Evolutionary conservation across 2,888 invertebrate genomes (phyloP), one percentile per base, ranked within the genome.

Genomic region (Agriotes lineatus): DNA sequence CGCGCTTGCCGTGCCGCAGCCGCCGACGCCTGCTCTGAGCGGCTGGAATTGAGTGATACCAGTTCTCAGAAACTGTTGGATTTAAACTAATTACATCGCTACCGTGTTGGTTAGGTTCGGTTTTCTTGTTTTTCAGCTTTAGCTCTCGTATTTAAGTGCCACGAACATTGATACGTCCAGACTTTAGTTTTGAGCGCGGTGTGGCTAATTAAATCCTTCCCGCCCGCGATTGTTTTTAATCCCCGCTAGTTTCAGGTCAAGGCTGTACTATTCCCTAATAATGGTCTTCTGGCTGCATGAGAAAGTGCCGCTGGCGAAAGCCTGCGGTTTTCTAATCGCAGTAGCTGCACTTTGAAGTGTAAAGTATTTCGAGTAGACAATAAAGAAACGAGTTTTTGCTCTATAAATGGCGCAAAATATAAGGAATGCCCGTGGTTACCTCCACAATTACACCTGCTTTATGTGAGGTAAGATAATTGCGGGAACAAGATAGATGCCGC

Each of bases 61-160:
- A 70, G 67, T 75, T 75, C 72, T 72, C 59, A 69, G 73, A 74
- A 75, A 73, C 68, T 68, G 70, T 75, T 68, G 70, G 73, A 73
- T 75, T 75, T 74, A 75, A 75, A 75, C 75, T 75, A 75, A 75
- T 75, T 75, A 75, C 70, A 61, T 58, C 30, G 74, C 75, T 75
- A 75, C 75, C 69, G 75, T 74, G 67, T 69, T 73, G 67, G 52
- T 60, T 63, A 48, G 14, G 37, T 58, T 65, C 50, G n/a, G 57
- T 65, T 30, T 59, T 59, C 19, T 59, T 54, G 35, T 50, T 66
- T 66, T 66, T 52, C 48, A 16, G 44, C 57, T 35, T 56, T 44
- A 14, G 25, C 50, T 63, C 44, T 56, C 44, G 63, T 63, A 63
- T 45, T 63, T 63, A 63, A 57, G 64, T 64, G 64, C 64, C 57